A percentile compares a stretch with the other conserved stretches of the same genome.
Evolutionary conservation across 1,140 invertebrate genomes (phyloP).

Genomic region (Solenopsis invicta): DNA sequence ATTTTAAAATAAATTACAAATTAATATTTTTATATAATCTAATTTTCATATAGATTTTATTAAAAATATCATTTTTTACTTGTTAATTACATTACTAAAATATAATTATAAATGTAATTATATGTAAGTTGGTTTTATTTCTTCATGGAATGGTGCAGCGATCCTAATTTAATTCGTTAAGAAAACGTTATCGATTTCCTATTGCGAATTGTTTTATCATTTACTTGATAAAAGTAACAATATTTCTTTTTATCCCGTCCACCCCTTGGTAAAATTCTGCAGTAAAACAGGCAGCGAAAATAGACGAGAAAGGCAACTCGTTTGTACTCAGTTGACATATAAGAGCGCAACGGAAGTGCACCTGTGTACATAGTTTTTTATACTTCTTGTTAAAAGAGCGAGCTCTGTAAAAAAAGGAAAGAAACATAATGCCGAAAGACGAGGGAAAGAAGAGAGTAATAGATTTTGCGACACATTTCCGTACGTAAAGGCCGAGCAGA

Average conservation of each 20-base stretch:
- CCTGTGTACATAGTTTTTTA: slow-evolving; percentile 84
- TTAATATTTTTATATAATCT: too few relatives aligned
- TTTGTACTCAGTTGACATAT: slow-evolving; percentile 65
- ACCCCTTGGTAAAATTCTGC: slow-evolving; percentile 50
- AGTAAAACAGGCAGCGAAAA: slow-evolving; percentile 39
- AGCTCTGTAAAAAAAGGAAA: slow-evolving; percentile 63
- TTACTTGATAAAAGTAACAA: neutral
- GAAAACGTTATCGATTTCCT: neutral
- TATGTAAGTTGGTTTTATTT: too few relatives aligned
- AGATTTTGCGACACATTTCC: slow-evolving; percentile 57
- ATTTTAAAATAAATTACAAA: too few relatives aligned
- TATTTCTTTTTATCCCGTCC: slow-evolving; percentile 67
- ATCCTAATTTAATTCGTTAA: neutral
- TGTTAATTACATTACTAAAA: too few relatives aligned
- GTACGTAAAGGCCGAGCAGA: slow-evolving; percentile 71
- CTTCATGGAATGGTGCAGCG: too few relatives aligned
- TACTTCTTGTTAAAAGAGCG: slow-evolving; percentile 79
- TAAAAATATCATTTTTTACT: too few relatives aligned
- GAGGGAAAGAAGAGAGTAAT: slow-evolving; percentile 49
- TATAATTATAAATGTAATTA: too few relatives aligned
- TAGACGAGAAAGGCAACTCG: slow-evolving; percentile 48
- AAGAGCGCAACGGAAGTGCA: slow-evolving; percentile 63
- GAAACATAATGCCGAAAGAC: slow-evolving; percentile 53
- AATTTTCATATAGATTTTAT: too few relatives aligned
- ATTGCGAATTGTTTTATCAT: slow-evolving; percentile 8